Evolutionary conservation across 2,113 vertebrate genomes (phyloP).

Genomic region (Nyctibius bracteatus): DNA sequence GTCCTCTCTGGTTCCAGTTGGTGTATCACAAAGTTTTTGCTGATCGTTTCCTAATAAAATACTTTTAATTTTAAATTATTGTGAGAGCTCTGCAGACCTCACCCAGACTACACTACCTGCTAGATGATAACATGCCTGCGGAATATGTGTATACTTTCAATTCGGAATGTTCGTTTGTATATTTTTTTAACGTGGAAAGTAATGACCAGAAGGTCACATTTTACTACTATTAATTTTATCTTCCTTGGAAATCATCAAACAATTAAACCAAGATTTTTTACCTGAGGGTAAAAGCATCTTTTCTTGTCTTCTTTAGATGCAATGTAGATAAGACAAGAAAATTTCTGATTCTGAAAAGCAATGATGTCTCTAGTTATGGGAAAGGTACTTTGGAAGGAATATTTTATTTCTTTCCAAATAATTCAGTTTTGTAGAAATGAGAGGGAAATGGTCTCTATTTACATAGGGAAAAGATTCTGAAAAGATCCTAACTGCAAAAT

Average conservation of each 20-base stretch:
- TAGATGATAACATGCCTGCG: background rate
- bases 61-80: background rate
- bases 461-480: background rate
- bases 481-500: background rate
- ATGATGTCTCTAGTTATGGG: background rate
- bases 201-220: background rate
- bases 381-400: background rate
- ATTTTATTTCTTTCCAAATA: background rate
- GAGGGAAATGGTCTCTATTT: background rate
- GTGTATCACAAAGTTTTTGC: background rate
- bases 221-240: background rate
- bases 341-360: background rate
- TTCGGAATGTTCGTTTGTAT: background rate
- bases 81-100: background rate
- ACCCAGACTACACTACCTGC: background rate
- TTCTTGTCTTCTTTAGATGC: background rate
- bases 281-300: background rate
- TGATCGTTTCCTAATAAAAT: constrained; percentile 34
- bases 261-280: background rate
- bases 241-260: background rate
- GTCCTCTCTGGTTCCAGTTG: constrained; percentile 28
- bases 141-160: background rate
- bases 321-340: background rate
- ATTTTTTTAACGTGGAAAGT: background rate
- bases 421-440: background rate